phyloP scores from a whole-genome alignment of 2,113 vertebrate genomes.

The Baryphthengus martii region DNA sequence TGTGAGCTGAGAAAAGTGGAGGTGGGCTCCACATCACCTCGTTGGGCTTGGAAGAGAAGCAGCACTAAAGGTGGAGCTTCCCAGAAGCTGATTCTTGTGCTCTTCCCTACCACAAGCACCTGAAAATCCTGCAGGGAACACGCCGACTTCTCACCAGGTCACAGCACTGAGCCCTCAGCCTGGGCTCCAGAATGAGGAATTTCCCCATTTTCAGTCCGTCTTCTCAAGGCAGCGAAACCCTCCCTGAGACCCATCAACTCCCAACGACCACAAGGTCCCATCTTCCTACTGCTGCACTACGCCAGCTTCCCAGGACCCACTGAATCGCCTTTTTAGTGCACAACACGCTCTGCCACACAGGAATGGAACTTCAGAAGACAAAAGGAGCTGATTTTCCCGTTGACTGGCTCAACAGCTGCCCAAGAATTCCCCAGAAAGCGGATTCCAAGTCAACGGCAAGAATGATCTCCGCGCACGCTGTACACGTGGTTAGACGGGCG shows the following conservation, averaged over 20 bases:
- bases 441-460: background rate
- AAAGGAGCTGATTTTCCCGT: background rate
- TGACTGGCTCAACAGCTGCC: background rate
- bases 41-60: background rate
- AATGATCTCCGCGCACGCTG: background rate
- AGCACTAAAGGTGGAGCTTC: background rate
- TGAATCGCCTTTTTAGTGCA: fast-evolving
- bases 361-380: background rate
- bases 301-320: background rate
- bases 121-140: background rate
- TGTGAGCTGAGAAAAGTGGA: background rate
- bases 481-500: background rate
- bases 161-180: background rate
- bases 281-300: background rate
- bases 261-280: background rate
- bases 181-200: background rate
- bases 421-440: background rate
- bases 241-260: background rate
- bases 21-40: background rate
- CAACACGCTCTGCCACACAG: background rate
- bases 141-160: background rate
- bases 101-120: background rate
- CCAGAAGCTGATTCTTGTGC: background rate
- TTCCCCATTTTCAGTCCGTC: background rate
- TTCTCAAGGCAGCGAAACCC: fast-evolving